A percentile compares a stretch with the other conserved stretches of the same genome.
Evolutionary conservation across 2,113 vertebrate species (phyloP).

Genomic region (Percopsis transmontana): DNA sequence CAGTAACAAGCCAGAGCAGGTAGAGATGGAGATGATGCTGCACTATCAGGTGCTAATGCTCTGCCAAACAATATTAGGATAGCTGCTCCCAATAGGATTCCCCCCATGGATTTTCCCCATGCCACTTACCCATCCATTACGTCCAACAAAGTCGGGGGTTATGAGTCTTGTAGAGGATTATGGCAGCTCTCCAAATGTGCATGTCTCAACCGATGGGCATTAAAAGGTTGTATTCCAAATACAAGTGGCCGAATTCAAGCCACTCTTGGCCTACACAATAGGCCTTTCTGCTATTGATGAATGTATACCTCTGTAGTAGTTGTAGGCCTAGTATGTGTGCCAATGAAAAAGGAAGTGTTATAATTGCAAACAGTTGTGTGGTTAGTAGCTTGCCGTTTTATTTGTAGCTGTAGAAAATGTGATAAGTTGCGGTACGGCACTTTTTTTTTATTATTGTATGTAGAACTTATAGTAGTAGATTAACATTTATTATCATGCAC

Average conservation of each 20-base stretch:
- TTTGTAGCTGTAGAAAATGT: no score
- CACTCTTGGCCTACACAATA: no score
- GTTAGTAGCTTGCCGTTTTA: no score
- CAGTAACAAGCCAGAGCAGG: constrained; percentile 9
- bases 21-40: constrained; percentile 31
- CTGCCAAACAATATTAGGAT: constrained; percentile 32
- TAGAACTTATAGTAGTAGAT: no score
- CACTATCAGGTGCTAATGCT: constrained; percentile 27
- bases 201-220: neutral
- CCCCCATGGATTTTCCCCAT: constrained; percentile 5
- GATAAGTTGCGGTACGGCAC: no score
- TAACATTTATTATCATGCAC: no score
- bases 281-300: no score
- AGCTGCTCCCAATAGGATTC: constrained; percentile 22
- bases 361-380: no score
- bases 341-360: no score
- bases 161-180: neutral
- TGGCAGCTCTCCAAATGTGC: neutral
- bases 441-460: no score
- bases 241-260: neutral
- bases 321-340: no score
- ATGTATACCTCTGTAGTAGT: no score
- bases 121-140: constrained; percentile 18
- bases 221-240: neutral
- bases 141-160: constrained; percentile 27